A percentile compares a stretch with the other conserved stretches of the same genome.
Conservation (phyloP, 2,888 invertebrate genomes). For the Acholoe squamosa region DNA sequence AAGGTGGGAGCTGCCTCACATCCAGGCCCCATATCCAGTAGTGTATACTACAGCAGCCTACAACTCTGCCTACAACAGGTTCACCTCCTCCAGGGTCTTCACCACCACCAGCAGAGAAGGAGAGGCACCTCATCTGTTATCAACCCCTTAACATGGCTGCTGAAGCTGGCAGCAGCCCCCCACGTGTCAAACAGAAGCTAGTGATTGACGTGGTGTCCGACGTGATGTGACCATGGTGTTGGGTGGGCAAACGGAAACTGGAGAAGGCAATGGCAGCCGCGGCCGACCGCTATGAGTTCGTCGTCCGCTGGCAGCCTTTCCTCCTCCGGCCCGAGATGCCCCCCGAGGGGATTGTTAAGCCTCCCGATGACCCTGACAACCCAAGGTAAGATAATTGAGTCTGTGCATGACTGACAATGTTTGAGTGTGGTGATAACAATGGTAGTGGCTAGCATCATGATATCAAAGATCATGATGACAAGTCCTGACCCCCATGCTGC, state of each 20-base stretch:
- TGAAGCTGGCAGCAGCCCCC: too few species aligned
- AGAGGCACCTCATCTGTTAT: too few species aligned
- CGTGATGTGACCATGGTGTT: slow-evolving; percentile 82
- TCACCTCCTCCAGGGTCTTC: not conserved
- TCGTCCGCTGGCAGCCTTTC: slow-evolving; percentile 80
- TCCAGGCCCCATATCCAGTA: not conserved
- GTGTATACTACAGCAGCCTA: not conserved
- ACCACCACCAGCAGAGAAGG: not conserved
- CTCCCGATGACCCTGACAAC: slow-evolving; percentile 72
- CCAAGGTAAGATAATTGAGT: slow-evolving; percentile 64
- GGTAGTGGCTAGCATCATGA: too few species aligned
- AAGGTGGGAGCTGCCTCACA: not conserved
- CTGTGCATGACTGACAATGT: not conserved
- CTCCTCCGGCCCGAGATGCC: slow-evolving; percentile 78
- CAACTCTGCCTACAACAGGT: too few species aligned
- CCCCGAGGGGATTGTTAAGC: slow-evolving; percentile 76
- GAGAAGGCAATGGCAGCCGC: slow-evolving; percentile 76
- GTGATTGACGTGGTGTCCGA: slow-evolving; percentile 79
- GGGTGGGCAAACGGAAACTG: slow-evolving; percentile 80
- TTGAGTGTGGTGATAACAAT: not conserved
- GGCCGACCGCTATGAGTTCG: slow-evolving; percentile 75
- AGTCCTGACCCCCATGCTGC: too few species aligned
- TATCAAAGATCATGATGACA: too few species aligned
- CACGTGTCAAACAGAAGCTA: slow-evolving; percentile 70
- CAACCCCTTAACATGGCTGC: not conserved